phyloP scores from a whole-genome alignment of 1,140 invertebrate species.

The Aphaenogaster floridana region DNA sequence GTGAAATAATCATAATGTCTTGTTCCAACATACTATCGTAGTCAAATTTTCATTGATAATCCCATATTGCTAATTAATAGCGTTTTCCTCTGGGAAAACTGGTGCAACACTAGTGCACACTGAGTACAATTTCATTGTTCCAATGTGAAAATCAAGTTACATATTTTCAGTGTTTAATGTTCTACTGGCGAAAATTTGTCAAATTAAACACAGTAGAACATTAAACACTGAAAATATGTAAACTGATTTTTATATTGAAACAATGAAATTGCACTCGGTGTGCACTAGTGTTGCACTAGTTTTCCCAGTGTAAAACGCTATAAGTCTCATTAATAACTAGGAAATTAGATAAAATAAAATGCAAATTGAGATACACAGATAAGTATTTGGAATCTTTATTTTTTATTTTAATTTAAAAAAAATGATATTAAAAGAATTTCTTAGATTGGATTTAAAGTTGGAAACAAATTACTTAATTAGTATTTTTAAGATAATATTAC shows the following conservation, averaged over 20 bases:
- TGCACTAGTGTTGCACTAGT: too few relatives aligned
- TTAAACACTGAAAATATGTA: too few relatives aligned
- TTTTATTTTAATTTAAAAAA: neutral
- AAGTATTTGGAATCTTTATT: neutral
- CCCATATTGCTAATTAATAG: neutral
- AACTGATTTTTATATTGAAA: too few relatives aligned
- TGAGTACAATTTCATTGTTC: too few relatives aligned
- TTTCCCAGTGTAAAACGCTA: too few relatives aligned
- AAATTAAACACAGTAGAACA: too few relatives aligned
- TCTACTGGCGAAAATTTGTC: too few relatives aligned
- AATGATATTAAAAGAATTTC: neutral
- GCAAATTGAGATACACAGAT: neutral
- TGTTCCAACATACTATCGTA: neutral
- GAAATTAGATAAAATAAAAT: constrained; percentile 16
- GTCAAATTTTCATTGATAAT: constrained; percentile 20
- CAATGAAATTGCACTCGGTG: too few relatives aligned
- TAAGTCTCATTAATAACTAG: neutral
- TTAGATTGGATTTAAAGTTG: neutral
- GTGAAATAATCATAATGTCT: neutral
- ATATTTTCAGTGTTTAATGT: too few relatives aligned
- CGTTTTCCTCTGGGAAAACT: too few relatives aligned
- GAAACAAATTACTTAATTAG: neutral
- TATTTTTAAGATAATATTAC: neutral
- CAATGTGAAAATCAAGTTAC: too few relatives aligned
- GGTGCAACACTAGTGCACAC: too few relatives aligned